Percentiles rank a stretch among this genome's conserved stretches.
phyloP scores from a whole-genome alignment of 2,888 invertebrate species.

The Epinotia bilunana region DNA sequence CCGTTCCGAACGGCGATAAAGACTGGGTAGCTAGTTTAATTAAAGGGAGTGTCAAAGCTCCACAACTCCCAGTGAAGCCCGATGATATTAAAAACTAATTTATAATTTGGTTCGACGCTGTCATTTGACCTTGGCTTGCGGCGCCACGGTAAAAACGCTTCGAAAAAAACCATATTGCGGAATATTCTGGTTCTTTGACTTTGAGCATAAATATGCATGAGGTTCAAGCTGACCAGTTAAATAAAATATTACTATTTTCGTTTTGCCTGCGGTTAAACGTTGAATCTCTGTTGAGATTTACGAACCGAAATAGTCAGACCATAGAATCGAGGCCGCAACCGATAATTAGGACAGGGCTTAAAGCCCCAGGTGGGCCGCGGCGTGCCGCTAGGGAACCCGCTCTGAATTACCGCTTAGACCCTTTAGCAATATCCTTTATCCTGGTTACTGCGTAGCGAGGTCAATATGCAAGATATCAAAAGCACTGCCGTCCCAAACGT shows the following conservation, averaged over 20 bases:
- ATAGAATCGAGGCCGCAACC: constrained; percentile 18
- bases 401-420: constrained; percentile 20
- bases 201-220: constrained; percentile 31
- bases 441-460: constrained; percentile 10
- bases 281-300: background rate
- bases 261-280: constrained; percentile 3
- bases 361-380: background rate
- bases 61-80: constrained; percentile 8
- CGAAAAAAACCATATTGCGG: constrained; percentile 36
- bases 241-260: background rate
- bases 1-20: background rate
- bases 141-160: constrained; percentile 25
- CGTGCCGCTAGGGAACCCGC: constrained; percentile 15
- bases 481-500: background rate
- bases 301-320: constrained; percentile 25
- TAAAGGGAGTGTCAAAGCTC: background rate
- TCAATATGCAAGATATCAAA: constrained; percentile 1
- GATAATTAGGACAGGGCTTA: constrained; percentile 30
- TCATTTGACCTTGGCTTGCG: constrained; percentile 37
- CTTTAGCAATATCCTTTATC: constrained; percentile 23
- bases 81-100: constrained; percentile 32
- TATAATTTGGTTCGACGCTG: constrained; percentile 36
- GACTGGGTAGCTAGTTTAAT: constrained; percentile 10
- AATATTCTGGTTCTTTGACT: constrained; percentile 38
- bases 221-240: constrained; percentile 10